Conservation (phyloP, 2,888 invertebrate genomes). For the Pemphredon lugubris region DNA sequence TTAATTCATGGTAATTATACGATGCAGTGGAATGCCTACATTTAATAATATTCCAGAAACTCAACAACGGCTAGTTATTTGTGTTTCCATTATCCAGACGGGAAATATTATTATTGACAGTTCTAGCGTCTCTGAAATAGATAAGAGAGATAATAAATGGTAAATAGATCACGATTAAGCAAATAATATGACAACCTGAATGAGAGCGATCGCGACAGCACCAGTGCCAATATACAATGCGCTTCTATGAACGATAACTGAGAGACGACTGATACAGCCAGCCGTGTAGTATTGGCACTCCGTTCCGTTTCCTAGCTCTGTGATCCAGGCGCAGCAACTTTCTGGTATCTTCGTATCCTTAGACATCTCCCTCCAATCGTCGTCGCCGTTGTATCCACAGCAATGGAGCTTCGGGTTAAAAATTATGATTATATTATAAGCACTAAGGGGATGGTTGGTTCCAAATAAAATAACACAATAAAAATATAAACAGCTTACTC, state of each 20-base stretch:
- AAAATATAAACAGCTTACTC: no score
- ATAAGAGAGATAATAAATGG: background rate
- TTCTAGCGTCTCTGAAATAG: no score
- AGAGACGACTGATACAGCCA: conserved; percentile 85
- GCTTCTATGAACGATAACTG: conserved; percentile 86
- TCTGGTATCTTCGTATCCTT: conserved; percentile 80
- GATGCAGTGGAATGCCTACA: no score
- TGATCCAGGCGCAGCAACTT: conserved; percentile 83
- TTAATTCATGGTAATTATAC: no score
- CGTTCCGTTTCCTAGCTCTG: conserved; percentile 60
- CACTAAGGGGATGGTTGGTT: no score
- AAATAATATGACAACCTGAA: conserved; percentile 84
- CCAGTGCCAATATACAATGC: conserved; percentile 88
- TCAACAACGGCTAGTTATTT: no score
- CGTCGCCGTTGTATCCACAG: conserved; percentile 76
- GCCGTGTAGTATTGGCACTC: conserved; percentile 63
- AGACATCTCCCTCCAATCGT: conserved; percentile 84
- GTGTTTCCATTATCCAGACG: no score
- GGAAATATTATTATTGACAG: no score
- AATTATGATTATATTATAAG: no score
- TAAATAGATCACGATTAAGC: background rate
- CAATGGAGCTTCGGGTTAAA: conserved; percentile 76
- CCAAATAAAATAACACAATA: no score
- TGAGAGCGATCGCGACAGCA: conserved; percentile 90
- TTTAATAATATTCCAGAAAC: background rate